Conservation (phyloP, 2,113 vertebrate species). For the Trogon melanurus region DNA sequence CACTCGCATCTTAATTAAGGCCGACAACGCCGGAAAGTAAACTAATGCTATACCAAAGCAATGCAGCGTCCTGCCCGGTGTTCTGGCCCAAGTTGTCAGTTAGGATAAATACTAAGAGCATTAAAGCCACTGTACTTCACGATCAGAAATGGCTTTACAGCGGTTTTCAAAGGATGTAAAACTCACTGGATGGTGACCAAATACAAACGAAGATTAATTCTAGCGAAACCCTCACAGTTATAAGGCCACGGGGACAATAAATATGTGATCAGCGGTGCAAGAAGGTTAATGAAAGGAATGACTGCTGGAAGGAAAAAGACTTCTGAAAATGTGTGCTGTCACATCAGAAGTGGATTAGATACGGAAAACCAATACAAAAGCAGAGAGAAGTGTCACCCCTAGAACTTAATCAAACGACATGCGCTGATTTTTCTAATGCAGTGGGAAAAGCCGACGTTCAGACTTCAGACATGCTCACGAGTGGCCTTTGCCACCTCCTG, state of each 20-base stretch:
- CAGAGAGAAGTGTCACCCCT: slow-evolving; percentile 18
- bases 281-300: slow-evolving; percentile 71
- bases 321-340: slow-evolving; percentile 38
- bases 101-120: slow-evolving; percentile 58
- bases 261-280: slow-evolving; percentile 80
- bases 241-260: slow-evolving; percentile 25
- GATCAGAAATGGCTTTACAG: slow-evolving; percentile 29
- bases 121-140: slow-evolving; percentile 44
- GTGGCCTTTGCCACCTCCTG: background rate
- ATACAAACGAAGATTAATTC: slow-evolving; percentile 70
- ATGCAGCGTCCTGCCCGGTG: background rate
- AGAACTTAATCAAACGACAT: slow-evolving; percentile 18
- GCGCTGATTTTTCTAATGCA: slow-evolving; percentile 40
- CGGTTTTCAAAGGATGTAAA: slow-evolving; percentile 45
- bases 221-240: slow-evolving; percentile 35
- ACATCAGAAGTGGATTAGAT: slow-evolving; percentile 35
- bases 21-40: slow-evolving; percentile 9
- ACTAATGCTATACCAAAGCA: background rate
- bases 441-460: background rate
- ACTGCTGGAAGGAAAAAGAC: slow-evolving; percentile 10
- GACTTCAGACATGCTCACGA: background rate
- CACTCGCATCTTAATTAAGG: slow-evolving; percentile 40
- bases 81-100: slow-evolving; percentile 59
- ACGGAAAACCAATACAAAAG: background rate
- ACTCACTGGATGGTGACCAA: slow-evolving; percentile 71